Percentiles rank a stretch among this genome's conserved stretches.
These are phyloP conservation scores for Clamator glandarius DNA, from an alignment of 2,797 vertebrate species.

Conservation along the genomic window DNA sequence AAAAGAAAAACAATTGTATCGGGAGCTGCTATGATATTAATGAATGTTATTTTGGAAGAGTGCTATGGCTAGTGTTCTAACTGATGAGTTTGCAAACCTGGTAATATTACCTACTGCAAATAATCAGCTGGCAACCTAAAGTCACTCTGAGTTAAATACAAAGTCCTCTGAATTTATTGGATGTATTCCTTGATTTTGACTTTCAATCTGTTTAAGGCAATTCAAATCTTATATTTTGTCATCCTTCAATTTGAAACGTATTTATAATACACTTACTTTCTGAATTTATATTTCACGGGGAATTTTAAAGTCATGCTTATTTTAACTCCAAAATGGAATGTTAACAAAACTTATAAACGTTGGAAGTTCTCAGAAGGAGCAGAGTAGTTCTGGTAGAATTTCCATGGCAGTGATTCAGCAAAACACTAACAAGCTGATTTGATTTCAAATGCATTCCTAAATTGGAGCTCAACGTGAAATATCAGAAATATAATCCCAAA, in stretches of 20 bases:
- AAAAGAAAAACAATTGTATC: background rate
- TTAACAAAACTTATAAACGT: background rate
- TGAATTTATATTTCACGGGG: background rate
- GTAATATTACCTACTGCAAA: background rate
- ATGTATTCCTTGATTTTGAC: background rate
- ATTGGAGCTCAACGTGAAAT: background rate
- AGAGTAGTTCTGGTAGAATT: background rate
- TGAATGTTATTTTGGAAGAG: background rate
- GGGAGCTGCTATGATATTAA: background rate
- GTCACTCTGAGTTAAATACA: background rate
- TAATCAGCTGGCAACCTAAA: background rate
- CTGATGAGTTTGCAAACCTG: background rate
- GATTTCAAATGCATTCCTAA: conserved; percentile 19
- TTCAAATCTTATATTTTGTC: background rate
- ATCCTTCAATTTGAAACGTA: background rate
- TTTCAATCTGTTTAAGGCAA: background rate
- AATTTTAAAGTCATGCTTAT: background rate
- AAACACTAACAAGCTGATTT: background rate
- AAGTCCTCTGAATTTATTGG: background rate
- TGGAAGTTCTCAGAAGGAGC: background rate
- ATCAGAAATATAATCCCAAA: conserved; percentile 4
- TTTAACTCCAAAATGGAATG: background rate
- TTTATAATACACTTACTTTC: background rate
- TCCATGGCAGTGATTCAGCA: background rate
- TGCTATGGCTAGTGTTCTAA: background rate